Base-by-base conservation (phyloP, 1,140 invertebrate genomes). In the Drosophila santomea region DNA sequence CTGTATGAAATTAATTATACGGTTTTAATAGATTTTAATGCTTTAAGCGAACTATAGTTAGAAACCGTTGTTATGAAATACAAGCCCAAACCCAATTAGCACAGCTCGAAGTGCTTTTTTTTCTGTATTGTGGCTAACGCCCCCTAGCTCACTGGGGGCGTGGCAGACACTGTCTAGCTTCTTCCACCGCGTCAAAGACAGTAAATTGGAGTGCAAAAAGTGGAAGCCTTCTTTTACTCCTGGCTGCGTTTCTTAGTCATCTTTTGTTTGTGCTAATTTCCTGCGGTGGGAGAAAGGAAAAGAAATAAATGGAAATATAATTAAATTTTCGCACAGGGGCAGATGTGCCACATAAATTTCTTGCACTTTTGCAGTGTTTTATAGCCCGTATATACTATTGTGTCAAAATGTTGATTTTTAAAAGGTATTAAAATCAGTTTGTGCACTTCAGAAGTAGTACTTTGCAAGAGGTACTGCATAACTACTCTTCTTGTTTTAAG, bases 1-100 rank as follows among this genome's bases (percentile, higher is more conserved):
- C 4, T 32, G 28, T 32, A 8, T 10, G 3, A 32, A 32, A 10
- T 32, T 7, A 32, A 32, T 32, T 32, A 32, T 28, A 28, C 28
- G 5, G 28, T 28, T 28, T 5, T 6, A 6, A 28, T 6, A 7
- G 5, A 28, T 6, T 28, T 28, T 28, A 25, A 25, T 25, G 23
- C 23, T 25, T 3, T 25, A 5, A 25, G 7, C n/a, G 4, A 11
- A 44, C 43, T 17, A 4, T 6, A 4, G 17, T 23, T 10, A 17
- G 5, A 10, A 14, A 10, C 23, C 47, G 23, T 14, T 44, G 39
- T 28, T 60, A 71, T 60, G 36, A 64, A 78, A 60, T 11, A 39
- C 62, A 78, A 57, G 52, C 45, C 44, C 55, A 57, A 78, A 63
- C 76, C 50, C 75, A 80, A 80, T 80, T 80, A 80, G 63, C 45